Conservation (phyloP, 2,113 vertebrate species). For the Anhinga anhinga region DNA sequence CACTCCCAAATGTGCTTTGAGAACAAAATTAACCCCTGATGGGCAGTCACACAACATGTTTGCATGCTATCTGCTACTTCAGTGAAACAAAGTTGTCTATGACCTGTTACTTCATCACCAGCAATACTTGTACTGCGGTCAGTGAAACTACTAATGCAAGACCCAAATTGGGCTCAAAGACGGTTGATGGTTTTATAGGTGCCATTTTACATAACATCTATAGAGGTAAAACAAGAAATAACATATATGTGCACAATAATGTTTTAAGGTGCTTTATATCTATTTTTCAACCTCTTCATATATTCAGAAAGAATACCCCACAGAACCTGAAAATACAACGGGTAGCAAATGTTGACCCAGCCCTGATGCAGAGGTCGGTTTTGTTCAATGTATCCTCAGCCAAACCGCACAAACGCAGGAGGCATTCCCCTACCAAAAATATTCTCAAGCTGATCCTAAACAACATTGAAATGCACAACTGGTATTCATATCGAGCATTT, state of each 20-base stretch:
- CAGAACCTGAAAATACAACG: background rate
- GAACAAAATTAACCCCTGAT: constrained; percentile 46
- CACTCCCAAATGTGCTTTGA: constrained; percentile 17
- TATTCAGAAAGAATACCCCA: background rate
- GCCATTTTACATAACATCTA: background rate
- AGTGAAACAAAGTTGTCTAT: background rate
- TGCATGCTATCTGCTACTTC: background rate
- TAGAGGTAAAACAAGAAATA: background rate
- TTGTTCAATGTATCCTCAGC: background rate
- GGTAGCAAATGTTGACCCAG: background rate
- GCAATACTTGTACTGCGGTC: background rate
- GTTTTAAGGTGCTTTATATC: background rate
- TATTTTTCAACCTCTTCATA: background rate
- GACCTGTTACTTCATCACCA: background rate
- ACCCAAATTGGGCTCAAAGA: background rate
- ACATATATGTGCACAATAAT: background rate
- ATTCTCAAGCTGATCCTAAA: background rate
- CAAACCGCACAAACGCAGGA: background rate
- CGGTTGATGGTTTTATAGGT: background rate
- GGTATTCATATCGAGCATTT: background rate
- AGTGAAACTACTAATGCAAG: background rate
- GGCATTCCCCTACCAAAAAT: background rate
- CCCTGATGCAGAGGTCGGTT: background rate
- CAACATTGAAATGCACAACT: background rate
- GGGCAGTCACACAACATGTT: background rate